Percentiles rank a stretch among this genome's conserved stretches.
phyloP scores from a whole-genome alignment of 2,113 vertebrate species.

The Chlorocebus sabaeus region DNA sequence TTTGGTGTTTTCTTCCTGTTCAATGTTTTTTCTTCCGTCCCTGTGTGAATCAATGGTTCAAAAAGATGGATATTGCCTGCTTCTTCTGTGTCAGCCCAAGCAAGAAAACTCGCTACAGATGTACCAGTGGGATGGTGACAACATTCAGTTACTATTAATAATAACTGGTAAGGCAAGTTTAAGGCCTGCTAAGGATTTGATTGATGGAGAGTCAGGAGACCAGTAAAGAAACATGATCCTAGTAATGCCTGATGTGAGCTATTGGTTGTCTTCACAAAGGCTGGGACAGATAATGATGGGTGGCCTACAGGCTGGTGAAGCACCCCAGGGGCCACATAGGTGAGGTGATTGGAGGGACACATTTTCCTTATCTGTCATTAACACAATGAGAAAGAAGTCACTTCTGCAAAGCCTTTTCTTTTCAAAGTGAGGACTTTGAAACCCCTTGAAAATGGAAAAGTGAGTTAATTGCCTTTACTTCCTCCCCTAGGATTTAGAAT shows the following conservation, averaged over 20 bases:
- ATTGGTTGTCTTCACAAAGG: not conserved
- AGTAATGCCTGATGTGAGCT: not conserved
- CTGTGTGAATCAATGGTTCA: not conserved
- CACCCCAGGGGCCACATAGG: fast-evolving
- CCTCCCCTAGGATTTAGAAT: not conserved
- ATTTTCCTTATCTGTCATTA: not conserved
- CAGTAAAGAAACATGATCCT: not conserved
- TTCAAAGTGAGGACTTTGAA: not conserved
- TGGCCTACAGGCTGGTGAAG: not conserved
- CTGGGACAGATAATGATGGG: fast-evolving
- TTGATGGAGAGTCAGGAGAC: not conserved
- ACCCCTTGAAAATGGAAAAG: not conserved
- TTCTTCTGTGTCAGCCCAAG: not conserved
- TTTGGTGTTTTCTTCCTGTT: not conserved
- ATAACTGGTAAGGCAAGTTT: not conserved
- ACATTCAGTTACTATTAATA: not conserved
- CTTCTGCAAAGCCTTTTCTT: not conserved
- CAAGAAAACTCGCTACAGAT: not conserved
- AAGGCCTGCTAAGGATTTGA: not conserved
- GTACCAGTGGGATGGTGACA: too few relatives aligned
- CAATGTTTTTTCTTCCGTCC: not conserved
- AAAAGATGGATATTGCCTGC: not conserved
- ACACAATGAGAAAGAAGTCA: not conserved
- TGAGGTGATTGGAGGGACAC: fast-evolving
- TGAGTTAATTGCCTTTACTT: not conserved